Percentiles rank a stretch among this genome's conserved stretches.
Evolutionary conservation across 2,113 vertebrate species (phyloP).

Genomic region (Theropithecus gelada): DNA sequence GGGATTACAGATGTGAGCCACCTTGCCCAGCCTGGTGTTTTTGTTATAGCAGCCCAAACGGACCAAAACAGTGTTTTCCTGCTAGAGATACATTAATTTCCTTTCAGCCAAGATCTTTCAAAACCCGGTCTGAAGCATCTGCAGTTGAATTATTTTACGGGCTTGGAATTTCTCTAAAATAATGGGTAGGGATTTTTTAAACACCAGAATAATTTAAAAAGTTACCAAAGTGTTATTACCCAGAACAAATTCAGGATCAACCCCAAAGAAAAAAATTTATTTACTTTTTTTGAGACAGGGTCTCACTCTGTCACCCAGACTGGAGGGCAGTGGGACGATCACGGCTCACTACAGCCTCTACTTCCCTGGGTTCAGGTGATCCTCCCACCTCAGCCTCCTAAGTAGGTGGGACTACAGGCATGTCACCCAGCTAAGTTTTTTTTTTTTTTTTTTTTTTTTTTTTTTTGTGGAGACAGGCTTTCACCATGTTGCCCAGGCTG

Average conservation of each 20-base stretch:
- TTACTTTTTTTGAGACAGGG: too few relatives aligned
- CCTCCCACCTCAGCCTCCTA: too few relatives aligned
- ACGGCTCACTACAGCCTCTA: too few relatives aligned
- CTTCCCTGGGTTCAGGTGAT: too few relatives aligned
- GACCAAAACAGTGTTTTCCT: not conserved
- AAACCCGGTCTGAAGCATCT: not conserved
- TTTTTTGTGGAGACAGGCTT: too few relatives aligned
- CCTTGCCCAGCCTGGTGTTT: not conserved
- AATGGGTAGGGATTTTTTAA: not conserved
- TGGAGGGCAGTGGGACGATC: too few relatives aligned
- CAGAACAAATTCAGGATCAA: not conserved
- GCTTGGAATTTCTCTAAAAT: not conserved
- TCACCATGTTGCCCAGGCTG: too few relatives aligned
- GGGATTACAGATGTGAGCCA: too few relatives aligned
- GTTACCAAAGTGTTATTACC: not conserved
- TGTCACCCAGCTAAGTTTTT: too few relatives aligned
- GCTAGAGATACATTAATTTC: not conserved
- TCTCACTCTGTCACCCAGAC: too few relatives aligned
- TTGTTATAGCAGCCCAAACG: not conserved
- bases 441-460: too few relatives aligned
- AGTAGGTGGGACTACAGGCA: too few relatives aligned
- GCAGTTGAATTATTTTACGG: not conserved
- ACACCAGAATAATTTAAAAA: conserved; percentile 5
- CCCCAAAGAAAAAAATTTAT: not conserved
- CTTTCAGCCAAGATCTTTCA: not conserved